Conservation (phyloP, 2,113 vertebrate species). For the Syngnathus floridae region DNA sequence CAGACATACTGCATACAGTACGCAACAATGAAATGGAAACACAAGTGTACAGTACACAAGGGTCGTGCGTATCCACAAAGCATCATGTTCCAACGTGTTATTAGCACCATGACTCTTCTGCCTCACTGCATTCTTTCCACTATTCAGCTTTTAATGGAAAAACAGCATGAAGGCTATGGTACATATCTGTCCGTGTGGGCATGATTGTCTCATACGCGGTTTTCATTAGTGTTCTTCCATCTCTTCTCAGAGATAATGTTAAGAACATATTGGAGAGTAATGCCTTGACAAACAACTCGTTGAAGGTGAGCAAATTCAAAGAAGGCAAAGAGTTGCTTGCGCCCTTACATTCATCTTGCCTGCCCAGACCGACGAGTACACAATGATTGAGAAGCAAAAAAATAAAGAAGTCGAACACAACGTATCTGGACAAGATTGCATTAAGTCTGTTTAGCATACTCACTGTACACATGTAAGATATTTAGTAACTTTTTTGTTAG, state of each 20-base stretch:
- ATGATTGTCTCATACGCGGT: conserved; percentile 61
- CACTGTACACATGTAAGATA: conserved; percentile 73
- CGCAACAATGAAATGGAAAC: conserved; percentile 55
- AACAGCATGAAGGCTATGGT: conserved; percentile 52
- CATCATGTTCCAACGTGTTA: conserved; percentile 72
- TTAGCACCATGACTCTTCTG: conserved; percentile 70
- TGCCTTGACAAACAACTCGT: conserved; percentile 60
- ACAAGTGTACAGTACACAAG: conserved; percentile 62
- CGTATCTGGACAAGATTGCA: conserved; percentile 65
- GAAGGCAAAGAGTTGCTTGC: conserved; percentile 64
- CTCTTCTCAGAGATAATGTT: conserved; percentile 64
- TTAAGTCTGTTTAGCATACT: conserved; percentile 73
- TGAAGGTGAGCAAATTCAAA: conserved; percentile 58
- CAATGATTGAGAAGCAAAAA: conserved; percentile 64
- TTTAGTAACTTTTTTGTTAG: conserved; percentile 46
- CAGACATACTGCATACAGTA: conserved; percentile 63
- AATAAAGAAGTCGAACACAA: conserved; percentile 36
- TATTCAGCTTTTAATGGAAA: conserved; percentile 58
- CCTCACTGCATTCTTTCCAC: conserved; percentile 50
- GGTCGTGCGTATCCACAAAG: conserved; percentile 69
- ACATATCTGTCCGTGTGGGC: conserved; percentile 58
- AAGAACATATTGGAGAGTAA: conserved; percentile 73
- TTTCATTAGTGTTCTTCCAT: conserved; percentile 73
- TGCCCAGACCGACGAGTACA: conserved; percentile 42
- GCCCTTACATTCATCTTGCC: conserved; percentile 68